Evolutionary conservation across 2,888 invertebrate species (phyloP).

Genomic region (Meandrusa payeni): DNA sequence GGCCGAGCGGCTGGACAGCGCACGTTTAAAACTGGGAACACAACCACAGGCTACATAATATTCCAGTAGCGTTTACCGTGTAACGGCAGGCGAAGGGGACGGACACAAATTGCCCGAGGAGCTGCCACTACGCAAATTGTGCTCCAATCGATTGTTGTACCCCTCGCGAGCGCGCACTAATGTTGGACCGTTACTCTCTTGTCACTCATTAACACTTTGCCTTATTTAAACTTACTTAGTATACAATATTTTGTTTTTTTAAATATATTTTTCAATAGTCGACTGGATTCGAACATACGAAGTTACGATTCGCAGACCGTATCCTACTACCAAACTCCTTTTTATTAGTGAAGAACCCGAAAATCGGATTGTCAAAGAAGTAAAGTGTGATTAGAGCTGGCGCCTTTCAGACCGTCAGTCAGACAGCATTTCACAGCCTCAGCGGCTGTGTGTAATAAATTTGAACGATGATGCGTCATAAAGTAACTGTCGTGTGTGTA

Average conservation of each 20-base stretch:
- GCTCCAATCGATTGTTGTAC: constrained; percentile 67
- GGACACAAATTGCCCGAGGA: constrained; percentile 75
- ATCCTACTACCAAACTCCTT: too few species aligned
- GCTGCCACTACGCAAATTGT: constrained; percentile 75
- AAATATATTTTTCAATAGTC: too few species aligned
- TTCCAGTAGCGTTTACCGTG: constrained; percentile 78
- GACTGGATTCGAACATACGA: too few species aligned
- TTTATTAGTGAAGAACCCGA: too few species aligned
- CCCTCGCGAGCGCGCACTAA: constrained; percentile 24
- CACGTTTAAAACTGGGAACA: constrained; percentile 69
- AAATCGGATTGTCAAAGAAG: too few species aligned
- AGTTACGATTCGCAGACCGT: too few species aligned
- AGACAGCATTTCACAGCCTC: too few species aligned
- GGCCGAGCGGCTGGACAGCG: constrained; percentile 64
- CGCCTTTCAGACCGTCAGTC: too few species aligned
- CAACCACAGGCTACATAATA: constrained; percentile 71
- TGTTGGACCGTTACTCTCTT: constrained; percentile 8
- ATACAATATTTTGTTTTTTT: too few species aligned
- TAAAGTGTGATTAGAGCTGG: too few species aligned
- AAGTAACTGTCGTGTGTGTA: constrained; percentile 75
- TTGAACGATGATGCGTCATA: constrained; percentile 52
- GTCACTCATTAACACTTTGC: constrained; percentile 8
- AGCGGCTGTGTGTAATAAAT: too few species aligned
- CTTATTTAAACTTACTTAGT: too few species aligned
- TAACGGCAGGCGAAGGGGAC: constrained; percentile 73